Evolutionary conservation across 1,140 invertebrate species (phyloP).

Genomic region (Orussus abietinus): DNA sequence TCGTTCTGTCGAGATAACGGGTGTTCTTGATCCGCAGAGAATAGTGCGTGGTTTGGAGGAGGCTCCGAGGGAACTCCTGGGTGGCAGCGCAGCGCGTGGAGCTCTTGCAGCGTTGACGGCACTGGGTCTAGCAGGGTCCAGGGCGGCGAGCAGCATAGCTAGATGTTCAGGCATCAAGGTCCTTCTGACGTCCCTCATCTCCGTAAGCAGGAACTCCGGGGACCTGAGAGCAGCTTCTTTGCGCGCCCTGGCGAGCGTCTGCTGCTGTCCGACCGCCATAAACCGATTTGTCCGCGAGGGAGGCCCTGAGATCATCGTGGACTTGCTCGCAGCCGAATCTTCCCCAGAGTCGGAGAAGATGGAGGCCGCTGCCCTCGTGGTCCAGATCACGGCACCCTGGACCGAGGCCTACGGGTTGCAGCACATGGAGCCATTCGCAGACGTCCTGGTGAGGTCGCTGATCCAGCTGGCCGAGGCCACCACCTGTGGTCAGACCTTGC

Average conservation of each 20-base stretch:
- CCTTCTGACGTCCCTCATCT: conserved; percentile 50
- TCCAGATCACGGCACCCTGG: conserved; percentile 71
- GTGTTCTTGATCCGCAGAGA: conserved; percentile 27
- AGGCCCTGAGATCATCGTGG: conserved; percentile 62
- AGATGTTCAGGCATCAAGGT: conserved; percentile 60
- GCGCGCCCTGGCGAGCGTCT: conserved; percentile 63
- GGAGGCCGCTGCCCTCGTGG: conserved; percentile 68
- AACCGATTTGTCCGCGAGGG: conserved; percentile 61
- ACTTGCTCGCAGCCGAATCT: conserved; percentile 50
- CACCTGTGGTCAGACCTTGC: conserved; percentile 59
- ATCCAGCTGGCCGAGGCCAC: conserved; percentile 54
- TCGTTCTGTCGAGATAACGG: too few species aligned
- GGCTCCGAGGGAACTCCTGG: conserved; percentile 31
- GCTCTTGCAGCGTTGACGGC: conserved; percentile 50
- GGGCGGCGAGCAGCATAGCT: conserved; percentile 61
- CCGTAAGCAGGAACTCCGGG: conserved; percentile 43
- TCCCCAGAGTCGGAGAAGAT: conserved; percentile 53
- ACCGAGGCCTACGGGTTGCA: conserved; percentile 51
- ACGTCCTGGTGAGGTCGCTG: conserved; percentile 37
- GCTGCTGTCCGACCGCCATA: conserved; percentile 62
- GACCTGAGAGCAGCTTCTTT: conserved; percentile 56
- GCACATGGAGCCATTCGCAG: conserved; percentile 32
- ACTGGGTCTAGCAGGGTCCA: conserved; percentile 55
- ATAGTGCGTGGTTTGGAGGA: conserved; percentile 43
- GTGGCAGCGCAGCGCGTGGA: conserved; percentile 34